Conservation (phyloP, 2,113 vertebrate genomes). For the Ameiurus melas region DNA sequence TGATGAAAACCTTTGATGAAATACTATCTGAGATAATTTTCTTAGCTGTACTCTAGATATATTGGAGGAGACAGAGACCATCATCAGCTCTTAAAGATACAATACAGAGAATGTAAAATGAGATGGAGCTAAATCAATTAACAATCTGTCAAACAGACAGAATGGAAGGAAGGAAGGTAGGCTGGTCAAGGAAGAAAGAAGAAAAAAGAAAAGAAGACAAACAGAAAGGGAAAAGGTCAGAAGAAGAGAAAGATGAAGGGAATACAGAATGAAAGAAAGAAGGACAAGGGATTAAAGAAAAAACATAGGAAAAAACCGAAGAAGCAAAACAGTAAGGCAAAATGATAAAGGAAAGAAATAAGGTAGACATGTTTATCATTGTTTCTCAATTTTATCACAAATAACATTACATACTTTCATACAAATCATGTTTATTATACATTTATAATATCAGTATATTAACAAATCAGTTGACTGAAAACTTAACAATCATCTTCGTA, state of each 20-base stretch:
- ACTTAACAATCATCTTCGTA: not conserved
- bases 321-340: not conserved
- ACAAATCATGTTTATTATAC: not conserved
- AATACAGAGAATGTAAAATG: not conserved
- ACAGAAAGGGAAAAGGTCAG: not conserved
- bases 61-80: not conserved
- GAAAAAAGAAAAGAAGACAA: no score
- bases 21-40: not conserved
- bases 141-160: not conserved
- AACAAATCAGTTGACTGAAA: not conserved
- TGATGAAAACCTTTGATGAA: not conserved
- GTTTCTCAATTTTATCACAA: no score
- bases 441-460: not conserved
- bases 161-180: not conserved
- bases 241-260: not conserved
- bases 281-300: not conserved
- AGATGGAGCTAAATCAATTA: not conserved
- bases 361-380: not conserved
- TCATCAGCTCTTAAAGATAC: not conserved
- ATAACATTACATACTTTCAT: not conserved
- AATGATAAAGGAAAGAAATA: not conserved
- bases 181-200: not conserved
- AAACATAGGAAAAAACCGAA: not conserved
- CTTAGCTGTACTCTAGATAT: not conserved
- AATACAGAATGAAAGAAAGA: not conserved